Base-by-base conservation (phyloP, 2,888 invertebrate species). In the Hoplodrina ambigua region DNA sequence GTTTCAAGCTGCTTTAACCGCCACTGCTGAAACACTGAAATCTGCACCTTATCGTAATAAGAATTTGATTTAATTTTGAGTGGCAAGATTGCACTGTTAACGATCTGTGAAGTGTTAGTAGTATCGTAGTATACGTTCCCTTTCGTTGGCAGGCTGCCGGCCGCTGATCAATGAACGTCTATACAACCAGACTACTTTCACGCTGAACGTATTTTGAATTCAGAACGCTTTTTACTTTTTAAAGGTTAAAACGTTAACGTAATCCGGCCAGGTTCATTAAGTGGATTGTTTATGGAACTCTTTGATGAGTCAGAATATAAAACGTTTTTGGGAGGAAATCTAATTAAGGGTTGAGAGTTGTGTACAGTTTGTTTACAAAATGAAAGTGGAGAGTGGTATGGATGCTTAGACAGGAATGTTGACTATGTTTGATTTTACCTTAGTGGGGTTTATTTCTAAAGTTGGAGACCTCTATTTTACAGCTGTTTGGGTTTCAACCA, bases 121-220 rank as follows among this genome's bases (percentile, higher is more conserved):
- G 80, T 81, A 79, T 83, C 87, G 89, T 86, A 91, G 89, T 79
- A 72, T 79, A 79, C 90, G 87, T 91, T 95, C 94, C 87, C 94
- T 94, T 94, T 94, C 95, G 93, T 92, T 94, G 91, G 93, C 90
- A 86, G 85, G 86, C 80, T 82, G 87, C 87, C 88, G 88, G 85
- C 82, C 87, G 85, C 82, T 93, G 94, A 94, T 94, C 94, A 95
- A 95, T 95, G 94, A 88, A 84, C 86, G 92, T 91, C 93, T 93
- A 87, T 90, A 91, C 89, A 88, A 90, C 89, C 88, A 91, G 90
- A 91, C 91, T 90, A 92, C 91, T 91, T 92, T 93, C 91, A 92
- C 93, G 89, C 86, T 86, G 84, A 89, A 86, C 90, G 90, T 90
- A 89, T 89, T 89, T 90, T 86, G 83, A 86, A 76, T 76, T 67